Evolutionary conservation across 2,797 vertebrate species (phyloP).

Genomic region (Diceros bicornis): DNA sequence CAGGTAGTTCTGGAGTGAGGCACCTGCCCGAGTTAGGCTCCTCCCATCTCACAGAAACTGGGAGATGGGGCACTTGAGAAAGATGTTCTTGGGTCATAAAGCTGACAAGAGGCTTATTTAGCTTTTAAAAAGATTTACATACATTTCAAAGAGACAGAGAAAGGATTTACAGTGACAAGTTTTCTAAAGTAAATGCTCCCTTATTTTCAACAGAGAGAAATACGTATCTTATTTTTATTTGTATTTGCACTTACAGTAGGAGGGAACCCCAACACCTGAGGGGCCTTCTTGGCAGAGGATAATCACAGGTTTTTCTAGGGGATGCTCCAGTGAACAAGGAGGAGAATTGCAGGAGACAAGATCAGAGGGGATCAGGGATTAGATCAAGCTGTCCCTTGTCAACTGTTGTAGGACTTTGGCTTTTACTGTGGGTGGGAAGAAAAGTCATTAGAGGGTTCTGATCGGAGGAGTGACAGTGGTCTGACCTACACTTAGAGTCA

Average conservation of each 20-base stretch:
- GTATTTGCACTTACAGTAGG: not conserved
- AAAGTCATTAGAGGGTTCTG: not conserved
- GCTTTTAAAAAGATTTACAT: constrained; percentile 60
- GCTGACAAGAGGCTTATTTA: not conserved
- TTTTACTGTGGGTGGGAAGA: not conserved
- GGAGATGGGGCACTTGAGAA: not conserved
- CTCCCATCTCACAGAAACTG: not conserved
- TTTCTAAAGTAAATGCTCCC: not conserved
- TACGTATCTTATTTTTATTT: not conserved
- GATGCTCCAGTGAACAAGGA: not conserved
- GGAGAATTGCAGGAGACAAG: not conserved
- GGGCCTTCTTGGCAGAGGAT: not conserved
- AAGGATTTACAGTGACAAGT: not conserved
- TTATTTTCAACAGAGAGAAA: constrained; percentile 26
- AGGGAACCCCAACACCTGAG: not conserved
- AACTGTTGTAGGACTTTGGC: not conserved
- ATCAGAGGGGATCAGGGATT: not conserved
- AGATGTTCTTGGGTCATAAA: not conserved
- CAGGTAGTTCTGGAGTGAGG: not conserved
- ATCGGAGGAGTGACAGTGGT: not conserved
- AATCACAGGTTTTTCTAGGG: not conserved
- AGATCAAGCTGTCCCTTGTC: not conserved
- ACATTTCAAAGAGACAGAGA: not conserved
- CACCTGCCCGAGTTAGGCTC: not conserved
- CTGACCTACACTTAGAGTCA: not conserved